These are phyloP conservation scores for Tinea pellionella DNA, from an alignment of 2,888 invertebrate genomes.

Conservation along the genomic window DNA sequence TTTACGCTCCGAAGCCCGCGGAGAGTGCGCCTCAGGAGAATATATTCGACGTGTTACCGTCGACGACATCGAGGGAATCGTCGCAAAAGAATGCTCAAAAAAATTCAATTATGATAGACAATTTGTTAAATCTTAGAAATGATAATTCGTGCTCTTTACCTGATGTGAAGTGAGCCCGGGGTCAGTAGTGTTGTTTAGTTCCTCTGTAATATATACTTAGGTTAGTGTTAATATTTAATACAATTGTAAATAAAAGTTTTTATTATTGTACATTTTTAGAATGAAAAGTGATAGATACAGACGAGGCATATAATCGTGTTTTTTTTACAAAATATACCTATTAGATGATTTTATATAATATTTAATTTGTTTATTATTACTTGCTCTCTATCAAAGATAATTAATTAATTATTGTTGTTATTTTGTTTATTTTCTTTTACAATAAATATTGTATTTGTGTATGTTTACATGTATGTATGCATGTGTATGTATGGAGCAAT, in stretches of 20 bases:
- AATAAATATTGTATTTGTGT: not conserved
- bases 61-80: constrained; percentile 32
- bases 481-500: not conserved
- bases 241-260: constrained; percentile 62
- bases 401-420: too few relatives aligned
- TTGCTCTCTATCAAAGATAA: constrained; percentile 8
- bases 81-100: constrained; percentile 48
- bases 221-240: constrained; percentile 52
- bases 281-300: constrained; percentile 32
- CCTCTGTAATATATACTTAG: constrained; percentile 63
- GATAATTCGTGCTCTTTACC: constrained; percentile 46
- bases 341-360: not conserved
- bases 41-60: constrained; percentile 29
- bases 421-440: not conserved
- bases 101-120: constrained; percentile 57
- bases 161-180: constrained; percentile 36
- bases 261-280: constrained; percentile 59
- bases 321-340: constrained; percentile 30
- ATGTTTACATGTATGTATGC: not conserved
- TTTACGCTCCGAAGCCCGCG: constrained; percentile 50
- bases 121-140: constrained; percentile 44
- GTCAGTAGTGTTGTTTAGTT: constrained; percentile 41
- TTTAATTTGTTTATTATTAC: constrained; percentile 12
- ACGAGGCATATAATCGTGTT: constrained; percentile 37
- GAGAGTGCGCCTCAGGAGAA: constrained; percentile 24